Conservation (phyloP, 2,113 vertebrate genomes). For the Pithys albifrons region DNA sequence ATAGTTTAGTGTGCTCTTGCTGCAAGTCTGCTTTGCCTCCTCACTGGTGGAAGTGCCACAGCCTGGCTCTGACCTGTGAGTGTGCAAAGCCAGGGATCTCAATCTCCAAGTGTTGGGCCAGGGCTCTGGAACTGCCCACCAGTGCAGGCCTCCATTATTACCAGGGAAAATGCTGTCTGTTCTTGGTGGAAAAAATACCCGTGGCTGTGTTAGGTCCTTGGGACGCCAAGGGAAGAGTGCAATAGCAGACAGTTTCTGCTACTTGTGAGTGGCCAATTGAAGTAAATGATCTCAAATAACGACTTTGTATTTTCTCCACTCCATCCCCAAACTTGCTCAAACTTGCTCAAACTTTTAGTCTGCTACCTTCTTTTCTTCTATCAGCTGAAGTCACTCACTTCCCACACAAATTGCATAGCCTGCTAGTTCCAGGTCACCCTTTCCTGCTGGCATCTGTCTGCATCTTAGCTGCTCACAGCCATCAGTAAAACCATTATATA, state of each 20-base stretch:
- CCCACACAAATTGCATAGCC: not conserved
- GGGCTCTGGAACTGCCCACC: not conserved
- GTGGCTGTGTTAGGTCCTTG: not conserved
- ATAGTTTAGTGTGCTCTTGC: not conserved
- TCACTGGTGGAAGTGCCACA: not conserved
- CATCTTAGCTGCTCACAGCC: slow-evolving; percentile 16
- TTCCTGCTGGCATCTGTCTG: not conserved
- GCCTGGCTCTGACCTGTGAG: not conserved
- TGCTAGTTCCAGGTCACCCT: slow-evolving; percentile 1
- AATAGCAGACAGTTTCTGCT: slow-evolving; percentile 34
- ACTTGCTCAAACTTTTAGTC: not conserved
- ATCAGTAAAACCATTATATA: slow-evolving; percentile 41
- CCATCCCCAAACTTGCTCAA: not conserved
- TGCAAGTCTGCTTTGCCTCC: not conserved
- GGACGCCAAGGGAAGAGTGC: slow-evolving; percentile 11
- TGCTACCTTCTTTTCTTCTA: not conserved
- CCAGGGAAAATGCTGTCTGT: not conserved
- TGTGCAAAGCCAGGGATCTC: not conserved
- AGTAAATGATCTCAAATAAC: not conserved
- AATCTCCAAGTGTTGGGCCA: not conserved
- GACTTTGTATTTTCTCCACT: not conserved
- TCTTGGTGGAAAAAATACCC: not conserved
- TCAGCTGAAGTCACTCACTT: not conserved
- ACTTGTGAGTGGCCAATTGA: not conserved
- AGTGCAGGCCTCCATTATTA: not conserved